Evolutionary conservation across 2,888 invertebrate genomes (phyloP).

Genomic region (Megalurothrips usitatus): DNA sequence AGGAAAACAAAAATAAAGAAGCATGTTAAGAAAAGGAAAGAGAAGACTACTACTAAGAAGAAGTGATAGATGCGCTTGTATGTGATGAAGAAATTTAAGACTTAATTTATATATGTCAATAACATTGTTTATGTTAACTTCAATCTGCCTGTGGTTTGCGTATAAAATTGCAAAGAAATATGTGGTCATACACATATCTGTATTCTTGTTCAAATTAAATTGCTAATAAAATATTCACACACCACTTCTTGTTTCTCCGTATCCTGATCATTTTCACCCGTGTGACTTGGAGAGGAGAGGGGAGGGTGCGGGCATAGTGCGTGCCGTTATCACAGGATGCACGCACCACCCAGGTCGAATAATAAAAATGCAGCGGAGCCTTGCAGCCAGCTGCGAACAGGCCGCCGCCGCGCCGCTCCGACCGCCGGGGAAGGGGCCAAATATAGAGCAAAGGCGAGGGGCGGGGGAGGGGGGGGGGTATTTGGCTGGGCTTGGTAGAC

Average conservation of each 20-base stretch:
- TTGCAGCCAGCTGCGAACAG: not conserved
- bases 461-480: not conserved
- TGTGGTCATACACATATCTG: too few relatives aligned
- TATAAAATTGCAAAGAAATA: too few relatives aligned
- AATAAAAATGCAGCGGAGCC: constrained; percentile 8
- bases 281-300: too few relatives aligned
- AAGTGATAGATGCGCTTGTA: constrained; percentile 38
- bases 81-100: not conserved
- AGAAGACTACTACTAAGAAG: constrained; percentile 56
- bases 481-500: not conserved
- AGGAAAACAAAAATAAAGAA: constrained; percentile 87
- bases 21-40: constrained; percentile 85
- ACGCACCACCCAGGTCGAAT: not conserved
- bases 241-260: too few relatives aligned
- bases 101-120: not conserved
- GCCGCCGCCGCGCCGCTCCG: not conserved
- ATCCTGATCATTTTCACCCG: too few relatives aligned
- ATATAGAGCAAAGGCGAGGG: constrained; percentile 16
- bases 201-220: too few relatives aligned
- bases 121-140: not conserved
- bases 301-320: too few relatives aligned
- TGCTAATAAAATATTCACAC: too few relatives aligned
- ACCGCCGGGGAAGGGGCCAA: constrained; percentile 7
- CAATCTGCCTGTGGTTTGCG: too few relatives aligned
- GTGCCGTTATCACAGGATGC: too few relatives aligned